Base-by-base conservation (phyloP, 2,797 vertebrate genomes). In the Gadopsis marmoratus region DNA sequence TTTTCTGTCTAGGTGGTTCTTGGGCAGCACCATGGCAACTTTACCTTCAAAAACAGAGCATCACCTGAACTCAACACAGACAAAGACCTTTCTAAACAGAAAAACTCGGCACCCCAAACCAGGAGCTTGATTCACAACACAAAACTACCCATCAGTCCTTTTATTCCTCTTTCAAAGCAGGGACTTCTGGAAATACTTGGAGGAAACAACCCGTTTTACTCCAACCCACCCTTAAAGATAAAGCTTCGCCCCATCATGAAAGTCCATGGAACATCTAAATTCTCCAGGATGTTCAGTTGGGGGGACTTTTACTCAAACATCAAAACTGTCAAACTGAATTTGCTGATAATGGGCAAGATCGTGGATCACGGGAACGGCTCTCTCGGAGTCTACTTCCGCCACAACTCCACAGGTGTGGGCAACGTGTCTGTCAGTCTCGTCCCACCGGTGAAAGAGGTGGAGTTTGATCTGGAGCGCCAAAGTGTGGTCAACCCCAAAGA, bases 221-320 rank as follows among this genome's bases (percentile, higher is more conserved):
- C 79, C 13, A 92, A 87, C n/a, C 78, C 91, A 0, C 78, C 92
- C 13, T 69, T 85, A 50, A 87, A 94, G 71, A 87, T 91, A 60
- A 94, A 90, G 0, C 95, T 87, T 21, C 92, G 90, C 35, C 95
- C 94, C 1, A 69, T 92, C 19, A 86, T 86, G 4, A 86, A 94
- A 10, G 78, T 76, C 63, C 80, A 76, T 1, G 86, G 80, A 71
- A 14, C 51, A 0, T 78, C 92, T 58, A 98, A 97, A 89, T 95
- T 97, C 90, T 97, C 97, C 94, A 96, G 97, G 94, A 97, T 96
- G 93, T 98, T 99, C 82, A 97, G 95, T 82, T 98, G 97, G 98
- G 97, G 98, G 0, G 98, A 98, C 93, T 99, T 99, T 91, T 97
- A 98, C 93, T 98, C 97, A 79, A 99, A 97, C 89, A 97, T 99